phyloP scores from a whole-genome alignment of 2,888 invertebrate species.

The Entomobrya multifasciata region DNA sequence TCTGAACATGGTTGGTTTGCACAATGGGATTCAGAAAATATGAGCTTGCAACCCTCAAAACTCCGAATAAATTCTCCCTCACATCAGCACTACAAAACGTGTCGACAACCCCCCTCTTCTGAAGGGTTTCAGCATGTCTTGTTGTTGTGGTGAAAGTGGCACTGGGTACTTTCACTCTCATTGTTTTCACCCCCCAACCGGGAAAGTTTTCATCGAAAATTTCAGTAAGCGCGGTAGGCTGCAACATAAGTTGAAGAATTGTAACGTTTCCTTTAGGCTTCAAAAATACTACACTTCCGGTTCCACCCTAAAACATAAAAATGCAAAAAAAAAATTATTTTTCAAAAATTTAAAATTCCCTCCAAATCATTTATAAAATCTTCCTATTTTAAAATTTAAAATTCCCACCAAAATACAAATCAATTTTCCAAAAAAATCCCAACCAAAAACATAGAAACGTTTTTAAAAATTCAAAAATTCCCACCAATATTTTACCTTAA shows the following conservation, averaged over 20 bases:
- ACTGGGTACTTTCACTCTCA: slow-evolving; percentile 72
- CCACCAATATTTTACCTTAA: slow-evolving; percentile 69
- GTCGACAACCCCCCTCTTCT: slow-evolving; percentile 73
- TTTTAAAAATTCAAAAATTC: too few species aligned
- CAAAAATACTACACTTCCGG: slow-evolving; percentile 75
- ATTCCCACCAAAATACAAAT: too few species aligned
- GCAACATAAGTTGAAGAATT: slow-evolving; percentile 75
- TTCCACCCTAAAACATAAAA: slow-evolving; percentile 65
- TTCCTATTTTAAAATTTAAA: background rate
- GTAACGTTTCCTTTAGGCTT: slow-evolving; percentile 75
- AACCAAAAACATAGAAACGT: too few species aligned
- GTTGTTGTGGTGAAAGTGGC: slow-evolving; percentile 73
- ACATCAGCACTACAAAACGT: slow-evolving; percentile 75
- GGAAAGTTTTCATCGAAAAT: slow-evolving; percentile 77
- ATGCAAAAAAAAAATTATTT: background rate
- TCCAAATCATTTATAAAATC: background rate
- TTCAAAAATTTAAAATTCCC: background rate
- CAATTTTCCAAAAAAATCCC: background rate
- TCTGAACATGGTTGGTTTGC: slow-evolving; percentile 74
- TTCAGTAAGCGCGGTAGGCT: slow-evolving; percentile 74
- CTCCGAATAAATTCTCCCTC: slow-evolving; percentile 64
- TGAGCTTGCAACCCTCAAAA: slow-evolving; percentile 60
- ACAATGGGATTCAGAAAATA: slow-evolving; percentile 75
- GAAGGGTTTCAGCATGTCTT: slow-evolving; percentile 73
- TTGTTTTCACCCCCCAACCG: slow-evolving; percentile 75